These are phyloP conservation scores for Teleiodes luculella DNA, from an alignment of 2,888 invertebrate genomes.

Conservation along the genomic window DNA sequence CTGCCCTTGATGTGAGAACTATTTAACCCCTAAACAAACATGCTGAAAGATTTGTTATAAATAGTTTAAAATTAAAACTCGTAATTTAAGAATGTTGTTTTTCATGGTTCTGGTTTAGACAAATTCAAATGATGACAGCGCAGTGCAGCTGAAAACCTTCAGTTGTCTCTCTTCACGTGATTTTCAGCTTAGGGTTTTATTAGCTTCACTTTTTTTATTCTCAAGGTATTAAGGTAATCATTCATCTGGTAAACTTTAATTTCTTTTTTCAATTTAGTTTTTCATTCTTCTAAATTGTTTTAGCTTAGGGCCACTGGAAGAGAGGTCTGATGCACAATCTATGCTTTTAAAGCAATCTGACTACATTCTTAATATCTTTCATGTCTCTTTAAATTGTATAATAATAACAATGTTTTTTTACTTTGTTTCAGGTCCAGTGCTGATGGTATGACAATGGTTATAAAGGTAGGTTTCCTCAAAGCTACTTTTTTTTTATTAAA, in stretches of 20 bases:
- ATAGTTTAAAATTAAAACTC: too few relatives aligned
- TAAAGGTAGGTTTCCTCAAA: too few relatives aligned
- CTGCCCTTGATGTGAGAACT: too few relatives aligned
- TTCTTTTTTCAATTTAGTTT: too few relatives aligned
- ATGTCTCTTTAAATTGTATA: not conserved
- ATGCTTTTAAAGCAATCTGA: conserved; percentile 48
- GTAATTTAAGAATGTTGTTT: not conserved
- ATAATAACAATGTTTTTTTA: not conserved
- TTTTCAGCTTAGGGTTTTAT: conserved; percentile 44
- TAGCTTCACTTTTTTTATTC: not conserved
- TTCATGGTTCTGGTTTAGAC: not conserved
- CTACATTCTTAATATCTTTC: not conserved
- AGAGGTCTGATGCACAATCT: conserved; percentile 59
- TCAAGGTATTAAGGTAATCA: not conserved
- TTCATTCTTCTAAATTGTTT: conserved; percentile 34
- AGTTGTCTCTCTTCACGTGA: conserved; percentile 52
- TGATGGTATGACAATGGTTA: too few relatives aligned
- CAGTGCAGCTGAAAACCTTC: conserved; percentile 73
- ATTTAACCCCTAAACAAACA: too few relatives aligned
- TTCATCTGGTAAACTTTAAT: too few relatives aligned
- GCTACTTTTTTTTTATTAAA: too few relatives aligned
- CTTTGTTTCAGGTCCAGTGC: not conserved
- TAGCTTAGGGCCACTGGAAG: conserved; percentile 61
- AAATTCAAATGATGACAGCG: conserved; percentile 57
- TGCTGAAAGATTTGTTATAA: too few relatives aligned